A percentile compares a stretch with the other conserved stretches of the same genome.
Evolutionary conservation across 2,888 invertebrate species (phyloP).

Genomic region (Poecilobothrus nobilitatus): DNA sequence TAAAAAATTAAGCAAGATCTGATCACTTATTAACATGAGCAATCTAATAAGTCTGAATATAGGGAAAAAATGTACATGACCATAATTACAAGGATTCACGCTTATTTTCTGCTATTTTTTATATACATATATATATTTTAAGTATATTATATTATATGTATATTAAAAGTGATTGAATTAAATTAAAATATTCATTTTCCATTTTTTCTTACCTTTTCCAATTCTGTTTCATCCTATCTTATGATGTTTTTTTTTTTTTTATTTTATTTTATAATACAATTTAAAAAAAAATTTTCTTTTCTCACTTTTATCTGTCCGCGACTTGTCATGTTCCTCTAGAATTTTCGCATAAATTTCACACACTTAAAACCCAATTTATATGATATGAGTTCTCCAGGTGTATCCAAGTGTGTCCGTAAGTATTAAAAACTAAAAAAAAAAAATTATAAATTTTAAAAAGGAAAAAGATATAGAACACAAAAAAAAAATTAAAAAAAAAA

Average conservation of each 20-base stretch:
- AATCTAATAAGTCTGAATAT: not conserved
- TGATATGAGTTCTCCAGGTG: not conserved
- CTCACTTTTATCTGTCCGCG: not conserved
- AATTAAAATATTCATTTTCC: not conserved
- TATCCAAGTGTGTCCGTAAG: not conserved
- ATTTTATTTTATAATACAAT: not conserved
- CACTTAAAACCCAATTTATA: not conserved
- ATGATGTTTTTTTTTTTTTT: too few species aligned
- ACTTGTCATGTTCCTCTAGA: not conserved
- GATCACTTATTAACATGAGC: not conserved
- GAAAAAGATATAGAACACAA: too few species aligned
- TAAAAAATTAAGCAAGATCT: too few species aligned
- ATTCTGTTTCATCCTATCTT: not conserved
- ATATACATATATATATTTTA: too few species aligned
- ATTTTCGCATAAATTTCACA: slow-evolving; percentile 1
- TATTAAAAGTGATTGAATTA: not conserved
- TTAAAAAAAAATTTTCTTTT: not conserved
- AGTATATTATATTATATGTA: not conserved
- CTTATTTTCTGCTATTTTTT: not conserved
- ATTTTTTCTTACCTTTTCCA: not conserved
- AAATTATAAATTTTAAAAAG: too few species aligned
- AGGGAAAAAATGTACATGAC: not conserved
- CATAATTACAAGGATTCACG: not conserved
- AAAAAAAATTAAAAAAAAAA: not conserved
- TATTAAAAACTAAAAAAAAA: too few species aligned